phyloP scores from a whole-genome alignment of 2,888 invertebrate species.

The Scelioninae gen. 1 region DNA sequence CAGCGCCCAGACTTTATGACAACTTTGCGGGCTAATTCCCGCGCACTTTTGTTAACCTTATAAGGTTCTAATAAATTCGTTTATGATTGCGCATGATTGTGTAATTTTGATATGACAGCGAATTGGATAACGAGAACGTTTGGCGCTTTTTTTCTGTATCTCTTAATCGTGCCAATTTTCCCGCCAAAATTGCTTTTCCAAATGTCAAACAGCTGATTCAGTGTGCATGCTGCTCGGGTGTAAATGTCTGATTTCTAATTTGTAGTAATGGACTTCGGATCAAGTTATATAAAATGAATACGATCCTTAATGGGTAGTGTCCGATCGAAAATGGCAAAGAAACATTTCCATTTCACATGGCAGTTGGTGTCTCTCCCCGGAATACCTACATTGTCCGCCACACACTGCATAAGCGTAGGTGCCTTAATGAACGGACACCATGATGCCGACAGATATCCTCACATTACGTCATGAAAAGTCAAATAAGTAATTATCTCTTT shows the following conservation, averaged over 20 bases:
- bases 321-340: slow-evolving; percentile 34
- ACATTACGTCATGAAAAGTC: slow-evolving; percentile 44
- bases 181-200: neutral
- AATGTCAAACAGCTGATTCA: neutral
- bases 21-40: slow-evolving; percentile 36
- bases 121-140: neutral
- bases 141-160: slow-evolving; percentile 3
- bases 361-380: slow-evolving; percentile 34
- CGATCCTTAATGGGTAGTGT: slow-evolving; percentile 35
- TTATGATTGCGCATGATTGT: slow-evolving; percentile 33
- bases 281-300: slow-evolving; percentile 40
- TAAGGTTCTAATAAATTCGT: slow-evolving; percentile 53
- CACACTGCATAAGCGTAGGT: no score
- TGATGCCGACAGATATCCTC: slow-evolving; percentile 26
- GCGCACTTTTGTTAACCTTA: slow-evolving; percentile 38
- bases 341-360: slow-evolving; percentile 50
- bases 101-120: slow-evolving; percentile 29
- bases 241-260: slow-evolving; percentile 15
- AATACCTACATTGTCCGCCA: slow-evolving; percentile 27
- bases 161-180: no score
- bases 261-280: slow-evolving; percentile 23
- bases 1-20: slow-evolving; percentile 32
- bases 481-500: slow-evolving; percentile 48
- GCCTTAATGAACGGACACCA: slow-evolving; percentile 17
- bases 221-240: neutral